These are phyloP conservation scores for Wiebesia pumilae DNA, from an alignment of 1,140 invertebrate genomes.

Conservation along the genomic window DNA sequence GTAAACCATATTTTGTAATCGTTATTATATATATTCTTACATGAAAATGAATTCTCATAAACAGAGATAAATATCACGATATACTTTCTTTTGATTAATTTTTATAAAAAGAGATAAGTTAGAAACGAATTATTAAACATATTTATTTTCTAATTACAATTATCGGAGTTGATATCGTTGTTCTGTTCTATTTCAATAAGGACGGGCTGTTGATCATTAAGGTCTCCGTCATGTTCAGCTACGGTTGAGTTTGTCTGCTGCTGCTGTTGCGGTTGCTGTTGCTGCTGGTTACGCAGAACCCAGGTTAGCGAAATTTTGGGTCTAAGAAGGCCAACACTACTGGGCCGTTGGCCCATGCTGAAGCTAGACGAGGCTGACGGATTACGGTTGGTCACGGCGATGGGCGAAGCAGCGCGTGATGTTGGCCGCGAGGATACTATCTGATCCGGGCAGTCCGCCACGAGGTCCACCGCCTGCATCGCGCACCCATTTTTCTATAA, in stretches of 20 bases:
- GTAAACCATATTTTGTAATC: too few species aligned
- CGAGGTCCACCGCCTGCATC: slow-evolving; percentile 67
- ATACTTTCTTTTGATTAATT: too few species aligned
- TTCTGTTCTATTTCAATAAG: not conserved
- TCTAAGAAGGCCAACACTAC: slow-evolving; percentile 70
- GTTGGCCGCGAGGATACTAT: slow-evolving; percentile 54
- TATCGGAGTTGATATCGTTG: slow-evolving; percentile 15
- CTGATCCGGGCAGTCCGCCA: slow-evolving; percentile 64
- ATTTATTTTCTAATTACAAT: not conserved
- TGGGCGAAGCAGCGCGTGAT: slow-evolving; percentile 48
- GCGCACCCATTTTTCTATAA: slow-evolving; percentile 62
- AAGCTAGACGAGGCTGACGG: slow-evolving; percentile 3
- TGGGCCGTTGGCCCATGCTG: slow-evolving; percentile 75
- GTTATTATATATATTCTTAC: too few species aligned
- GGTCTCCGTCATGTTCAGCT: not conserved
- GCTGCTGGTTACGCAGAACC: slow-evolving; percentile 79
- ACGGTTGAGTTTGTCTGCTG: not conserved
- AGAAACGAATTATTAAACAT: too few species aligned
- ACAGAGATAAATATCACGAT: too few species aligned
- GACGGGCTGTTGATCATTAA: not conserved
- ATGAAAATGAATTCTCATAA: too few species aligned
- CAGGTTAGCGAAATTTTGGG: slow-evolving; percentile 83
- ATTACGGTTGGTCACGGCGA: slow-evolving; percentile 31
- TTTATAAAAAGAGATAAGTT: not conserved
- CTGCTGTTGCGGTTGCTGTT: slow-evolving; percentile 63